Evolutionary conservation across 2,113 vertebrate genomes (phyloP).

Genomic region (Sinocyclocheilus anophthalmus): DNA sequence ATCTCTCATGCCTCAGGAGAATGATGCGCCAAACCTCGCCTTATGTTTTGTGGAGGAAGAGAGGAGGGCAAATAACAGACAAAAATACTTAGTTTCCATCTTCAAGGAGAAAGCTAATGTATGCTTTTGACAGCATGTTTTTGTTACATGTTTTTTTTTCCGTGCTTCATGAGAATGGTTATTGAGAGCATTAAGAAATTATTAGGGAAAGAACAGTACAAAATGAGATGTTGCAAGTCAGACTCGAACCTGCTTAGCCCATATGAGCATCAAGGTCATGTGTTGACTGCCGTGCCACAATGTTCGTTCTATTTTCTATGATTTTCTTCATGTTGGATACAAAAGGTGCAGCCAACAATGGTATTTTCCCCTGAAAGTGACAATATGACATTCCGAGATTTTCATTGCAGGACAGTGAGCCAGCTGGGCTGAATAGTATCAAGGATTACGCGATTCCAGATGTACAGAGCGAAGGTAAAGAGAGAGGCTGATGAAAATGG

Average conservation of each 20-base stretch:
- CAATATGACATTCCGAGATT: neutral
- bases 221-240: neutral
- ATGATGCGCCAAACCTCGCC: constrained; percentile 6
- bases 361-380: neutral
- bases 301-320: neutral
- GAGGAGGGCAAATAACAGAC: neutral
- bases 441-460: constrained; percentile 37
- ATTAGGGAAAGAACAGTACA: neutral
- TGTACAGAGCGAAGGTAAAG: constrained; percentile 28
- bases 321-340: neutral
- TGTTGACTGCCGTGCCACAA: neutral
- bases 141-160: too few relatives aligned
- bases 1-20: constrained; percentile 46
- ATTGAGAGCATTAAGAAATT: too few relatives aligned
- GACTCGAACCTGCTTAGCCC: neutral
- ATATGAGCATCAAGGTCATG: neutral
- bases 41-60: constrained; percentile 48
- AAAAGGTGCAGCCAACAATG: neutral
- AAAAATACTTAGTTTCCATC: too few relatives aligned
- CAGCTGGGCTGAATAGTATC: constrained; percentile 20
- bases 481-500: constrained; percentile 38
- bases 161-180: neutral
- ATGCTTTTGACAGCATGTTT: neutral
- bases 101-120: neutral
- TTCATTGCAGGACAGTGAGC: constrained; percentile 11